Conservation (phyloP, 2,797 vertebrate species). For the Sylvilagus floridanus region DNA sequence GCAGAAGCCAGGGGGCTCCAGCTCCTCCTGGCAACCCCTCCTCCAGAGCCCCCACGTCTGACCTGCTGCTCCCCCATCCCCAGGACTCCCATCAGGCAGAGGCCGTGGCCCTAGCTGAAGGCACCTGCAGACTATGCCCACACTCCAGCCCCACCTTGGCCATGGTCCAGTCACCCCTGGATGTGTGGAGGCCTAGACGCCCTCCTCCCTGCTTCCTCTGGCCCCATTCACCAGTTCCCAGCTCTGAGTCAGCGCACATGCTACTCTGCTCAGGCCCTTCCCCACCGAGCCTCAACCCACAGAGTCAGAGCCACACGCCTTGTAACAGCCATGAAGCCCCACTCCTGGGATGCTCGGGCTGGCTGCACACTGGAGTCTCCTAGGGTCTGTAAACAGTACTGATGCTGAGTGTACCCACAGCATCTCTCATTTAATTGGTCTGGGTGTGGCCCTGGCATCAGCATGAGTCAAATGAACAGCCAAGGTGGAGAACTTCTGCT, state of each 20-base stretch:
- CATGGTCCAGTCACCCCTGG: no score
- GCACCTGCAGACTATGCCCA: background rate
- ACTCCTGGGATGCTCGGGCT: background rate
- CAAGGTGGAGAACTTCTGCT: background rate
- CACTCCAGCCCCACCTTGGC: background rate
- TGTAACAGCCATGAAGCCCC: background rate
- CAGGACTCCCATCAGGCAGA: background rate
- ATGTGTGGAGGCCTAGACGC: no score
- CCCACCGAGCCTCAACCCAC: background rate
- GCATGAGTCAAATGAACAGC: background rate
- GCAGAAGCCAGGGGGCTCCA: background rate
- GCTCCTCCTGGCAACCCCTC: background rate
- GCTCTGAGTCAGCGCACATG: background rate
- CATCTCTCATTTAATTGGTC: background rate
- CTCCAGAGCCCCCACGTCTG: background rate
- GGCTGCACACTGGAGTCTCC: background rate
- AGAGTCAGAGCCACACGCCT: background rate
- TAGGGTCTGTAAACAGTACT: background rate
- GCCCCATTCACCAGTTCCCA: background rate
- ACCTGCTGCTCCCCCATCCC: background rate
- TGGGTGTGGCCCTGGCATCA: background rate
- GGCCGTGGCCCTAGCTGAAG: background rate
- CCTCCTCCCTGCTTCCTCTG: no score
- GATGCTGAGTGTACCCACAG: background rate
- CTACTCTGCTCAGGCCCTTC: background rate